phyloP scores from a whole-genome alignment of 2,888 invertebrate genomes.

The Idaea aversata region DNA sequence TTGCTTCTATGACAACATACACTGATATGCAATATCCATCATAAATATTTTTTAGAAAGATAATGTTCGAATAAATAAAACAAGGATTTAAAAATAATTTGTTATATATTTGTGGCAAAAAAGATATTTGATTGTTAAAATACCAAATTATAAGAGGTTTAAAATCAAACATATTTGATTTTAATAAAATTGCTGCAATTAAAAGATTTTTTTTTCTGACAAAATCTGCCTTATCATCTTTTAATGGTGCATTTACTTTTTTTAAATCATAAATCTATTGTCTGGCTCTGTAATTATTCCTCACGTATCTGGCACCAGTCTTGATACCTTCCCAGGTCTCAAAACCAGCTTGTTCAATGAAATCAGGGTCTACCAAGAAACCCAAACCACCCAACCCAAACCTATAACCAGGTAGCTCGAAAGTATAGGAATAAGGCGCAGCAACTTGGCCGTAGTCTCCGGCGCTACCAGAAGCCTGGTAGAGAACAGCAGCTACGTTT shows the following conservation, averaged over 20 bases:
- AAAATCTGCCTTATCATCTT: background rate
- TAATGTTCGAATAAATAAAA: too few species aligned
- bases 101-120: too few species aligned
- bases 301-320: conserved; percentile 63
- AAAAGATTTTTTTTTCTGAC: conserved; percentile 2
- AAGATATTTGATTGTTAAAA: too few species aligned
- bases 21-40: too few species aligned
- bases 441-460: conserved; percentile 81
- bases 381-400: conserved; percentile 60
- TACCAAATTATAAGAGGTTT: too few species aligned
- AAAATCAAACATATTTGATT: too few species aligned
- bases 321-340: conserved; percentile 83
- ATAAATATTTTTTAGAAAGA: too few species aligned
- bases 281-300: conserved; percentile 23
- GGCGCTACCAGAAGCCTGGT: conserved; percentile 82
- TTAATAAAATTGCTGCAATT: too few species aligned
- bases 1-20: too few species aligned
- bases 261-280: conserved; percentile 1
- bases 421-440: conserved; percentile 80
- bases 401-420: conserved; percentile 77
- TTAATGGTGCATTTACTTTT: too few species aligned
- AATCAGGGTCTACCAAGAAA: conserved; percentile 77
- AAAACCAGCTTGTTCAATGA: conserved; percentile 78
- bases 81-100: too few species aligned
- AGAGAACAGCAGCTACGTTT: conserved; percentile 68